Percentiles rank a stretch among this genome's conserved stretches.
Conservation (phyloP, 2,797 vertebrate species). For the Ambastaia sidthimunki region DNA sequence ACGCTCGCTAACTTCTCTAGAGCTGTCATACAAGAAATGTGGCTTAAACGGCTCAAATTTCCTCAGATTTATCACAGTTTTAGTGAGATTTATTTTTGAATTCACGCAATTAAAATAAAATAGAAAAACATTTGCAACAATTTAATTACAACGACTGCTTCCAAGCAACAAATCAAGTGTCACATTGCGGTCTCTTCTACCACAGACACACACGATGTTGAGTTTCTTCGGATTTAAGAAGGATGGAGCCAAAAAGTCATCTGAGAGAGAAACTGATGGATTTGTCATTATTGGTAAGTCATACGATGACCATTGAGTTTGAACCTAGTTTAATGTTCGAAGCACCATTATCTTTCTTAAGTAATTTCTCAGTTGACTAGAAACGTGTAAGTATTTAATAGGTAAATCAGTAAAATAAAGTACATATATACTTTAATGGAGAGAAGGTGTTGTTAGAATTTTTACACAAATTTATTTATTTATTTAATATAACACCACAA, state of each 20-base stretch:
- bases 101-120: neutral
- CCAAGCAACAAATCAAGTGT: neutral
- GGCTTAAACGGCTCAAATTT: neutral
- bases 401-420: neutral
- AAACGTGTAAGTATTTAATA: neutral
- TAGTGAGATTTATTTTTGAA: neutral
- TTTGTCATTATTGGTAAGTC: constrained; percentile 92
- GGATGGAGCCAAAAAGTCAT: constrained; percentile 82
- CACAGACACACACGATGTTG: constrained; percentile 77
- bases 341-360: neutral
- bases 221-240: constrained; percentile 87
- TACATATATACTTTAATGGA: neutral
- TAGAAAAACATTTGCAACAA: neutral
- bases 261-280: constrained; percentile 88
- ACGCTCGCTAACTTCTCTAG: neutral
- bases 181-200: neutral
- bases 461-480: too few relatives aligned
- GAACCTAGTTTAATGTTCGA: neutral
- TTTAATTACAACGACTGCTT: neutral
- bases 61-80: neutral
- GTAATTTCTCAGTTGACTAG: neutral
- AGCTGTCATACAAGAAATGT: neutral
- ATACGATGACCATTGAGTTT: neutral
- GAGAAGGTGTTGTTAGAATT: neutral
- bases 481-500: constrained; percentile 4